Percentiles rank a stretch among this genome's conserved stretches.
phyloP scores from a whole-genome alignment of 2,113 vertebrate genomes.

The Rafetus swinhoei region DNA sequence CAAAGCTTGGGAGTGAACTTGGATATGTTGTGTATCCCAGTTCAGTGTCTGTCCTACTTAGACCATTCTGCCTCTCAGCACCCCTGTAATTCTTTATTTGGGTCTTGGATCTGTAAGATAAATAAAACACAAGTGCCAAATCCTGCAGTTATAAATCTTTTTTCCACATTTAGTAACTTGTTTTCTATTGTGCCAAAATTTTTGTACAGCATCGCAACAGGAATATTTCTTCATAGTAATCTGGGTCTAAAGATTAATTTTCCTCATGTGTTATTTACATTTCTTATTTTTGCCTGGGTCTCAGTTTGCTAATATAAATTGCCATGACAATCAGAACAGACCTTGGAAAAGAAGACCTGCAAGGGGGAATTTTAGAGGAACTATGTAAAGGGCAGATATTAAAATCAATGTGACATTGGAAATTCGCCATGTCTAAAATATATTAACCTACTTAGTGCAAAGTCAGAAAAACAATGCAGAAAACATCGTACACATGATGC shows the following conservation, averaged over 20 bases:
- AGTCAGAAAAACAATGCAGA: not conserved
- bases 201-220: not conserved
- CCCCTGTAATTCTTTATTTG: rapidly evolving
- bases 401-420: not conserved
- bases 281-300: rapidly evolving
- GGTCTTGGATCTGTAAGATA: not conserved
- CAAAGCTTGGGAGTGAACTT: not conserved
- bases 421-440: not conserved
- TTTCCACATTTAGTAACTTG: not conserved
- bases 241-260: not conserved
- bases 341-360: not conserved
- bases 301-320: not conserved
- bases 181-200: not conserved
- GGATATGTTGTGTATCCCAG: not conserved
- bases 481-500: not conserved
- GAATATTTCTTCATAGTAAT: not conserved
- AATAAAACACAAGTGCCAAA: not conserved
- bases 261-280: not conserved
- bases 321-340: not conserved
- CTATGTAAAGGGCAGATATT: not conserved
- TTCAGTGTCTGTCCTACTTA: not conserved
- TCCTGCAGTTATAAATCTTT: not conserved
- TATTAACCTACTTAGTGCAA: not conserved
- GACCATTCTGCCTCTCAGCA: not conserved
- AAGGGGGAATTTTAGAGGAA: not conserved